phyloP scores from a whole-genome alignment of 2,113 vertebrate genomes.

The Halichoeres trimaculatus region DNA sequence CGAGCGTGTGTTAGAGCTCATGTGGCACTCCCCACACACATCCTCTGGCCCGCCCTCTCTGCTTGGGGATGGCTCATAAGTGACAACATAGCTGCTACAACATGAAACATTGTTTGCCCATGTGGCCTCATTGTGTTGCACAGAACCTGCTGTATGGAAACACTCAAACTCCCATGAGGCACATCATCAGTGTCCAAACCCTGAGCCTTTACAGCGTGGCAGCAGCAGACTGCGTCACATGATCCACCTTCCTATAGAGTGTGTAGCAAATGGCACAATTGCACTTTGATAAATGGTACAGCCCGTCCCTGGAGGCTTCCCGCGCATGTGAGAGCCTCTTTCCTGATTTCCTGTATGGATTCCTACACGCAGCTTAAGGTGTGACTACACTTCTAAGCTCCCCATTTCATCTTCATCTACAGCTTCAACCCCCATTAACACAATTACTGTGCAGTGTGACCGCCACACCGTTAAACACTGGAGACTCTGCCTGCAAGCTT shows the following conservation, averaged over 20 bases:
- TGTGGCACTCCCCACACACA: background rate
- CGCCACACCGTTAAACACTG: constrained; percentile 31
- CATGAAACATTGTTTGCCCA: constrained; percentile 30
- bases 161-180: constrained; percentile 30
- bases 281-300: constrained; percentile 64
- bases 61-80: constrained; percentile 21
- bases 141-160: constrained; percentile 2
- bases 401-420: constrained; percentile 52
- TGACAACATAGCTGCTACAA: constrained; percentile 7
- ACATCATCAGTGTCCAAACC: constrained; percentile 41
- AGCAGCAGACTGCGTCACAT: constrained; percentile 18
- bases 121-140: constrained; percentile 32
- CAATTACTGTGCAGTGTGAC: constrained; percentile 52
- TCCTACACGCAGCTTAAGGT: constrained; percentile 34
- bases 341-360: constrained; percentile 62
- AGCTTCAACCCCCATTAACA: constrained; percentile 58
- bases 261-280: constrained; percentile 38
- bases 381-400: constrained; percentile 23
- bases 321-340: constrained; percentile 19
- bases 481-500: constrained; percentile 22
- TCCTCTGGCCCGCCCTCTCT: constrained; percentile 1
- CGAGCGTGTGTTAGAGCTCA: background rate
- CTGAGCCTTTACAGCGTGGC: constrained; percentile 4
- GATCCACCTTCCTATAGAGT: constrained; percentile 9
- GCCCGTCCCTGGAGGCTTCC: constrained; percentile 52